These are phyloP conservation scores for Sorex araneus DNA, from an alignment of 2,113 vertebrate species.

Conservation along the genomic window DNA sequence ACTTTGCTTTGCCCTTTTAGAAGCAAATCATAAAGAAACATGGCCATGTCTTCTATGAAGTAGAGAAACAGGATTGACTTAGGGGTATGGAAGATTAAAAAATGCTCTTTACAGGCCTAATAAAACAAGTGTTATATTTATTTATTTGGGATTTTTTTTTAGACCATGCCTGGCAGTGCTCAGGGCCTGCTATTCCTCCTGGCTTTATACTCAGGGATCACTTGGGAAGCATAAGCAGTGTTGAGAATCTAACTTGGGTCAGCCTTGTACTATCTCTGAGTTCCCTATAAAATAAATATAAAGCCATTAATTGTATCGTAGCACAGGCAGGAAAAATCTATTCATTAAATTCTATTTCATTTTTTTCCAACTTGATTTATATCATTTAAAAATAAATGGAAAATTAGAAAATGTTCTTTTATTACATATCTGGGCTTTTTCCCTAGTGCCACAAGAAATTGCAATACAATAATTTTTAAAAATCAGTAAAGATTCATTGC, in stretches of 20 bases:
- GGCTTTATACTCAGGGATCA: too few species aligned
- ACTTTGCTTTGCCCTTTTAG: neutral
- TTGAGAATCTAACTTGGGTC: too few species aligned
- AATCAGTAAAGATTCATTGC: neutral
- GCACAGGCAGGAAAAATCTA: neutral
- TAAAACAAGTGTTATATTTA: neutral
- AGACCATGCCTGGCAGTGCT: too few species aligned
- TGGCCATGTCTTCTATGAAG: neutral
- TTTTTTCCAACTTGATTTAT: constrained; percentile 1
- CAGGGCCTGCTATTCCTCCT: too few species aligned
- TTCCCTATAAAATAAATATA: too few species aligned
- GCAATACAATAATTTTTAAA: neutral
- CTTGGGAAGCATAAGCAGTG: too few species aligned
- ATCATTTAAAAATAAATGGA: neutral
- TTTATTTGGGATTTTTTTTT: too few species aligned
- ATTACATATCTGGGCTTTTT: neutral
- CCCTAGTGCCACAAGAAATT: neutral
- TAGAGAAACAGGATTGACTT: neutral
- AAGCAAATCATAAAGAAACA: neutral
- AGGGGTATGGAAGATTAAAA: neutral
- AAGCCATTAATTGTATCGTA: neutral
- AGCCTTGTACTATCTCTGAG: too few species aligned
- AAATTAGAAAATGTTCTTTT: neutral
- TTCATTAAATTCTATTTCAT: constrained; percentile 18
- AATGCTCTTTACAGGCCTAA: neutral